phyloP scores from a whole-genome alignment of 1,140 invertebrate genomes.

The Listronotus bonariensis region DNA sequence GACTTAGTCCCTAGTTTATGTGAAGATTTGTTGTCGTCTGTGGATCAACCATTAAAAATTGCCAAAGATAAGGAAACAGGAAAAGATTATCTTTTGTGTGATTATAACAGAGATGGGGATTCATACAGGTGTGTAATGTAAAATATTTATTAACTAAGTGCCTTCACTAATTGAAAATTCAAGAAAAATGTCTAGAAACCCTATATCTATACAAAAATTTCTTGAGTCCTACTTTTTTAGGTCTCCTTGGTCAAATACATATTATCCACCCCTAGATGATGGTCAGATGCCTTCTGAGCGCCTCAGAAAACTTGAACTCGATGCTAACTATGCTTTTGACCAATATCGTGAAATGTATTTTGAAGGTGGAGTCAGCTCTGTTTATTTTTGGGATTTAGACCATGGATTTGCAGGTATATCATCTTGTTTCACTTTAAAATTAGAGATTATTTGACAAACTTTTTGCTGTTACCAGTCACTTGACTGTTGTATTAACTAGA shows the following conservation, averaged over 20 bases:
- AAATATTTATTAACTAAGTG: background rate
- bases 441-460: no score
- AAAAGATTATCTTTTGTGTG: constrained; percentile 97
- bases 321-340: constrained; percentile 98
- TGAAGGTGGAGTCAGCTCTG: constrained; percentile 98
- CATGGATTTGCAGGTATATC: constrained; percentile 90
- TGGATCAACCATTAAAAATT: constrained; percentile 98
- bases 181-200: background rate
- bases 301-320: constrained; percentile 93
- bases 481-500: no score
- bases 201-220: background rate
- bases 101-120: constrained; percentile 99
- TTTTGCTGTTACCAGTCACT: no score
- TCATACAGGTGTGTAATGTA: constrained; percentile 79
- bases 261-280: constrained; percentile 97
- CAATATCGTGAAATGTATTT: constrained; percentile 99
- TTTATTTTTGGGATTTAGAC: constrained; percentile 99
- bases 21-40: constrained; percentile 95
- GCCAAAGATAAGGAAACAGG: constrained; percentile 92
- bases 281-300: constrained; percentile 97
- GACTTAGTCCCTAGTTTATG: constrained; percentile 94
- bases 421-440: background rate
- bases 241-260: constrained; percentile 99
- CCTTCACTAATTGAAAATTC: no score
- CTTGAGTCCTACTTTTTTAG: constrained; percentile 57